phyloP scores from a whole-genome alignment of 2,888 invertebrate genomes.

The Petrolisthes manimaculis region DNA sequence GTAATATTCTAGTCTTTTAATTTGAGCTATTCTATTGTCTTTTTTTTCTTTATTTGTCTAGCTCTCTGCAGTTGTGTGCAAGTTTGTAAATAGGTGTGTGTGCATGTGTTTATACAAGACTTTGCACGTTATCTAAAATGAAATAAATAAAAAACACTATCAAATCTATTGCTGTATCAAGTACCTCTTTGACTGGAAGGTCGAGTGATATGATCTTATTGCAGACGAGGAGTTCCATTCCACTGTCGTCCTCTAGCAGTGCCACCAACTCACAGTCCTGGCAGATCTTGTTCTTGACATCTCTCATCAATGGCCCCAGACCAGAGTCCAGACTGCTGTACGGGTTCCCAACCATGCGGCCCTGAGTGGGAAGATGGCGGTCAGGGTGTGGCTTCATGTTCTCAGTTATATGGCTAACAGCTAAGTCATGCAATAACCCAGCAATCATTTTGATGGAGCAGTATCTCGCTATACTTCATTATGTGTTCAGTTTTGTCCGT shows the following conservation, averaged over 20 bases:
- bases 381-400: too few species aligned
- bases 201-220: slow-evolving; percentile 98
- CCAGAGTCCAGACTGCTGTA: slow-evolving; percentile 95
- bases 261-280: slow-evolving; percentile 99
- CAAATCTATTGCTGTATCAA: not conserved
- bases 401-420: too few species aligned
- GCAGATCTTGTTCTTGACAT: slow-evolving; percentile 98
- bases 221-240: slow-evolving; percentile 96
- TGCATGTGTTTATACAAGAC: not conserved
- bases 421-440: too few species aligned
- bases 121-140: not conserved
- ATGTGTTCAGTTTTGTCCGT: too few species aligned
- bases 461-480: too few species aligned
- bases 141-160: not conserved
- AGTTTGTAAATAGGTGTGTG: not conserved
- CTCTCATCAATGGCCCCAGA: slow-evolving; percentile 96
- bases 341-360: slow-evolving; percentile 97
- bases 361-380: slow-evolving; percentile 71
- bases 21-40: not conserved
- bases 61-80: too few species aligned
- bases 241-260: slow-evolving; percentile 95
- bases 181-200: slow-evolving; percentile 88
- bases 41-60: too few species aligned
- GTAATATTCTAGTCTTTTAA: not conserved
- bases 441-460: too few species aligned